Conservation (phyloP, 1,140 invertebrate species). For the Mycetomoellerius zeteki region DNA sequence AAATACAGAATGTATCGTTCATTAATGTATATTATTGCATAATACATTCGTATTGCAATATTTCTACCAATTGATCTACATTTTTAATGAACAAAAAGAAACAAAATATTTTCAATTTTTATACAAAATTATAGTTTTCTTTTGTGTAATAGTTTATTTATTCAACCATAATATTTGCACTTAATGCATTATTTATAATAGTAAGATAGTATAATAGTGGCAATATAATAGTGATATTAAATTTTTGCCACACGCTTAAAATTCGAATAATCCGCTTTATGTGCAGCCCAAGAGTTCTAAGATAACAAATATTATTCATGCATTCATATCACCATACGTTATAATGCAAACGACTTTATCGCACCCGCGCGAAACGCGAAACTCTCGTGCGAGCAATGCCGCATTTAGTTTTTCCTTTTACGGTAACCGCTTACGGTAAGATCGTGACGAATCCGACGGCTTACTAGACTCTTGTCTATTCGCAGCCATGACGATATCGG, state of each 20-base stretch:
- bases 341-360: conserved; percentile 31
- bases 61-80: background rate
- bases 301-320: conserved; percentile 28
- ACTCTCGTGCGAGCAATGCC: background rate
- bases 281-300: background rate
- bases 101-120: background rate
- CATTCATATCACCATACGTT: background rate
- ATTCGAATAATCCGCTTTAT: conserved; percentile 9
- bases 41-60: background rate
- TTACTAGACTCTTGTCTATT: conserved; percentile 20
- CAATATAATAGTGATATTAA: background rate
- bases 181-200: background rate
- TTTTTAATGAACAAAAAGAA: background rate
- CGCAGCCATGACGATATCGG: conserved; percentile 15
- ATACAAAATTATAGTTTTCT: conserved; percentile 9
- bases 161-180: background rate
- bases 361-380: background rate
- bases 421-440: background rate
- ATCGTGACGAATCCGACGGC: conserved; percentile 21
- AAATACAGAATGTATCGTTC: background rate
- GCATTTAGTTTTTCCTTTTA: background rate
- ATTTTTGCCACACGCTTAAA: background rate
- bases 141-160: background rate
- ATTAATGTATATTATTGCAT: background rate
- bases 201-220: no score